These are phyloP conservation scores for Danio albolineatus DNA, from an alignment of 2,797 vertebrate species.

Conservation along the genomic window DNA sequence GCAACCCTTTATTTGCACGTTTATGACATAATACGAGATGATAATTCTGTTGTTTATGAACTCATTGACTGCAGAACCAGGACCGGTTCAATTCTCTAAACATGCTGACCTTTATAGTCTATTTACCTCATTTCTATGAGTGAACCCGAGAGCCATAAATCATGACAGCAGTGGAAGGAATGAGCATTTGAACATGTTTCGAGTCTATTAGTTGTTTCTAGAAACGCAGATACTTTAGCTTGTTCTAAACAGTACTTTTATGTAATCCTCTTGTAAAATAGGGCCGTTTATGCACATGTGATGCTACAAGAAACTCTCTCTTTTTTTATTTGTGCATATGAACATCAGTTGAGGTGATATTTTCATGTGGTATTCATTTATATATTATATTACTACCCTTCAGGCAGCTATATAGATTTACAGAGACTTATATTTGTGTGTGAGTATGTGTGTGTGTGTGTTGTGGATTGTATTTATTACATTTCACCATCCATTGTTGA, in stretches of 20 bases:
- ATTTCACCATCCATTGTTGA: neutral
- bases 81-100: neutral
- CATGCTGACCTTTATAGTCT: neutral
- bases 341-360: neutral
- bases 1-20: neutral
- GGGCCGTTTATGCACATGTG: neutral
- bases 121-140: neutral
- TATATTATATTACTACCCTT: neutral
- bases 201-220: conserved; percentile 28
- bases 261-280: conserved; percentile 60
- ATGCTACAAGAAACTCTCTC: neutral
- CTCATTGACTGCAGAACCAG: neutral
- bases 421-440: neutral
- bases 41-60: neutral
- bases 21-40: neutral
- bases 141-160: conserved; percentile 10
- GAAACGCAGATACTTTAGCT: conserved; percentile 32
- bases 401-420: neutral
- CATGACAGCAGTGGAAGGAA: neutral
- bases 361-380: neutral
- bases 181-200: conserved; percentile 38
- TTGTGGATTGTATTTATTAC: neutral
- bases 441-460: too few relatives aligned
- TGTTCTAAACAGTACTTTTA: conserved; percentile 64
- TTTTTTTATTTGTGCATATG: neutral